Conservation (phyloP, 2,113 vertebrate species). For the Emydocephalus ijimae region DNA sequence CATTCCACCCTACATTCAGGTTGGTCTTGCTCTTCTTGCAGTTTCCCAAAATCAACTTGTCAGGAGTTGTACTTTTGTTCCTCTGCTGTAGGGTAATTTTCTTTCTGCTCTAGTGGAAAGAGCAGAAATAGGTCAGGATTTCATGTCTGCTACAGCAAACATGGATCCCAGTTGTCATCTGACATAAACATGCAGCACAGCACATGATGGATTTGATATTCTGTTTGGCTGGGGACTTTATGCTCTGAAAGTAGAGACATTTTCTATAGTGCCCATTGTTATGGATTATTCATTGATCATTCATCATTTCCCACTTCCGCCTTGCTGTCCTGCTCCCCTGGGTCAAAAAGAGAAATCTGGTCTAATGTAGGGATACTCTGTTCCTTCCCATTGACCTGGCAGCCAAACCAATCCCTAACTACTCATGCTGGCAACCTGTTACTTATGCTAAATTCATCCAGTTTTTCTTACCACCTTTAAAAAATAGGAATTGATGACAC, state of each 20-base stretch:
- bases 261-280: not conserved
- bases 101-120: not conserved
- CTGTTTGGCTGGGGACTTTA: not conserved
- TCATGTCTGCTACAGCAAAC: not conserved
- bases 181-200: not conserved
- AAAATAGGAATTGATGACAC: not conserved
- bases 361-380: not conserved
- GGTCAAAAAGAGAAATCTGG: not conserved
- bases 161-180: not conserved
- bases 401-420: not conserved
- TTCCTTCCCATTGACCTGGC: not conserved
- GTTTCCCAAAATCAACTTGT: not conserved
- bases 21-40: not conserved
- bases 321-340: not conserved
- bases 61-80: not conserved
- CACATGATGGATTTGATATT: not conserved
- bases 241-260: not conserved
- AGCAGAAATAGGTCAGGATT: not conserved
- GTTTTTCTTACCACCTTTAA: not conserved
- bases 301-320: not conserved
- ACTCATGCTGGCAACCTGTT: not conserved
- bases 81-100: not conserved
- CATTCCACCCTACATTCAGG: not conserved
- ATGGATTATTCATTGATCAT: not conserved
- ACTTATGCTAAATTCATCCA: not conserved